Percentiles rank a stretch among this genome's conserved stretches.
Evolutionary conservation across 2,888 invertebrate genomes (phyloP).

Genomic region (Plebejus melissa): DNA sequence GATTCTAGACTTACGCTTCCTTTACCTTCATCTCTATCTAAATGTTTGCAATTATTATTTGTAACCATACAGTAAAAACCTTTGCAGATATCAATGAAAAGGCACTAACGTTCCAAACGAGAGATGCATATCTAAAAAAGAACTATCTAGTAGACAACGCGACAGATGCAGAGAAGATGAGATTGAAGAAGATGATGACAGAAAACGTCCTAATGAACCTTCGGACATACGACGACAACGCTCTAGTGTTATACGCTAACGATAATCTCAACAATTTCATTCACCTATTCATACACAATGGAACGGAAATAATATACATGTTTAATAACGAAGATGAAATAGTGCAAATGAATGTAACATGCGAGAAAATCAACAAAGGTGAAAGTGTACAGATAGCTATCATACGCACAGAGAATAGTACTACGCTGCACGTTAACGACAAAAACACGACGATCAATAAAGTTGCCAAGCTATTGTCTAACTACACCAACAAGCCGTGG

Average conservation of each 20-base stretch:
- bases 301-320: constrained; percentile 88
- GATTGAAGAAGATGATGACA: constrained; percentile 85
- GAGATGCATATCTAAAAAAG: constrained; percentile 88
- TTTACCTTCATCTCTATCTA: too few species aligned
- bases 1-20: too few species aligned
- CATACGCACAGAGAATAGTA: constrained; percentile 83
- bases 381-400: constrained; percentile 94
- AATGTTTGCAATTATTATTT: too few species aligned
- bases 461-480: constrained; percentile 83
- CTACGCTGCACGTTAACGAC: constrained; percentile 90
- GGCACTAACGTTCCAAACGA: constrained; percentile 91
- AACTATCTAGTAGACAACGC: constrained; percentile 86
- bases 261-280: constrained; percentile 96
- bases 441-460: constrained; percentile 84
- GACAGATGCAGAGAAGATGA: constrained; percentile 80
- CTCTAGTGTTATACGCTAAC: constrained; percentile 92
- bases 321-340: constrained; percentile 91
- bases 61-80: background rate
- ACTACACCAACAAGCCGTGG: constrained; percentile 93
- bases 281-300: constrained; percentile 90
- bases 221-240: constrained; percentile 89
- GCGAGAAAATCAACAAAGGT: constrained; percentile 87
- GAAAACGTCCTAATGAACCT: constrained; percentile 93
- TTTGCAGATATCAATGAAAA: constrained; percentile 91
- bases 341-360: constrained; percentile 86